Evolutionary conservation across 2,797 vertebrate species (phyloP), one percentile per base, ranked within the genome.

Genomic region (Poeciliopsis infans): DNA sequence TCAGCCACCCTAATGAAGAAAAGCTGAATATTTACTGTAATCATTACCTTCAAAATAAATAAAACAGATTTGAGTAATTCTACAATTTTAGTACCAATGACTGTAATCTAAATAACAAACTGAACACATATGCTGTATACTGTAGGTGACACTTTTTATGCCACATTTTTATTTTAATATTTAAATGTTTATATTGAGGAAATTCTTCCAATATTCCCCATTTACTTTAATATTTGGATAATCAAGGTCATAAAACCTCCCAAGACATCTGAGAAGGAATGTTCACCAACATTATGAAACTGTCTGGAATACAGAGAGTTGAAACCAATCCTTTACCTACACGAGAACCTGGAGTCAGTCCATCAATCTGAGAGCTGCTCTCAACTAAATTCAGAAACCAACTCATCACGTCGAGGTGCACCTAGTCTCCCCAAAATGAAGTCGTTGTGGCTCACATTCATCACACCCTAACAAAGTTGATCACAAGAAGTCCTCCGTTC

Each of bases 401-500:
- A 85, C 75, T 76, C 83, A 78, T 81, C 74, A 41, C 39, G 47
- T 87, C 76, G 66, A 80, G 23, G 18, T 74, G 83, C 74, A 13
- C 75, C 76, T 80, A 47, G 2, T 57, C 78, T 76, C 64, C 59
- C 73, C 61, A 85, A 83, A 90, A 90, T 88, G 83, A 88, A 90
- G 87, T 81, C 41, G 0, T 31, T 80, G 70, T 41, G 89, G 87
- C 78, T 80, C 39, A 53, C 90, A 92, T 93, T 88, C 82, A 92
- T 93, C 90, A 91, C 75, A 72, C 59, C 81, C 72, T 92, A 91
- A 92, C 88, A 75, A 73, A 92, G 87, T 87, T 90, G 89, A 91
- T 91, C 84, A 83, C 87, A 84, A 87, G 90, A 91, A 91, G 89
- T 91, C 85, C 79, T 90, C 79, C 28, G 74, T 88, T 91, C 87